phyloP scores from a whole-genome alignment of 1,140 invertebrate species.

The Euwallacea fornicatus region DNA sequence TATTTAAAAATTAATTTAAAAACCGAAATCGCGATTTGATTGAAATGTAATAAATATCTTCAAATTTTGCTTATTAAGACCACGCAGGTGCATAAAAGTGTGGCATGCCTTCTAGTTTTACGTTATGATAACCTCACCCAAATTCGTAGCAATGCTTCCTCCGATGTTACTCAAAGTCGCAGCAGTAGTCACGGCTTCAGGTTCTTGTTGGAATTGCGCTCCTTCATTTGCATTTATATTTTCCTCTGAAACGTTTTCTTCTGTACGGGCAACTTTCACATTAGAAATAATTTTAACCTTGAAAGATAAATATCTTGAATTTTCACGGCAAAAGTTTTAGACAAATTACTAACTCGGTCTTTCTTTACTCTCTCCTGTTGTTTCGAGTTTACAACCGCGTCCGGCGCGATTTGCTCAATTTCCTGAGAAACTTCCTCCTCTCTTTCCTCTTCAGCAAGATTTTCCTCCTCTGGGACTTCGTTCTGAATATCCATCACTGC shows the following conservation, averaged over 20 bases:
- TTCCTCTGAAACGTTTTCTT: background rate
- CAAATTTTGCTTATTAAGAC: no score
- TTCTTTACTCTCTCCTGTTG: no score
- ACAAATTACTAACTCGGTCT: no score
- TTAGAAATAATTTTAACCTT: conserved; percentile 49
- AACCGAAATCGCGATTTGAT: no score
- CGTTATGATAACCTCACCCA: conserved; percentile 40
- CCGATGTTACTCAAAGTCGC: conserved; percentile 60
- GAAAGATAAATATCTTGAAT: background rate
- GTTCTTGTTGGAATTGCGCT: background rate
- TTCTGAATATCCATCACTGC: conserved; percentile 58
- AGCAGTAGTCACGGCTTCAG: conserved; percentile 45
- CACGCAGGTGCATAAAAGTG: no score
- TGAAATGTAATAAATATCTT: no score
- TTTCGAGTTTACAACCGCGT: background rate
- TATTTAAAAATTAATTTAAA: no score
- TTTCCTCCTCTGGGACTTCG: conserved; percentile 50
- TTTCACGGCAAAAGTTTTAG: no score
- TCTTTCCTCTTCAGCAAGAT: background rate
- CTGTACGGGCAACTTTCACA: conserved; percentile 42
- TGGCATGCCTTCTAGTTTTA: background rate
- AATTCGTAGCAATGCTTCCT: conserved; percentile 60
- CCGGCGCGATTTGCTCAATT: background rate
- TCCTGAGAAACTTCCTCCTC: background rate
- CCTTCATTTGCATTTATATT: background rate